Evolutionary conservation across 2,797 vertebrate genomes (phyloP).

Genomic region (Phalloptychus januarius): DNA sequence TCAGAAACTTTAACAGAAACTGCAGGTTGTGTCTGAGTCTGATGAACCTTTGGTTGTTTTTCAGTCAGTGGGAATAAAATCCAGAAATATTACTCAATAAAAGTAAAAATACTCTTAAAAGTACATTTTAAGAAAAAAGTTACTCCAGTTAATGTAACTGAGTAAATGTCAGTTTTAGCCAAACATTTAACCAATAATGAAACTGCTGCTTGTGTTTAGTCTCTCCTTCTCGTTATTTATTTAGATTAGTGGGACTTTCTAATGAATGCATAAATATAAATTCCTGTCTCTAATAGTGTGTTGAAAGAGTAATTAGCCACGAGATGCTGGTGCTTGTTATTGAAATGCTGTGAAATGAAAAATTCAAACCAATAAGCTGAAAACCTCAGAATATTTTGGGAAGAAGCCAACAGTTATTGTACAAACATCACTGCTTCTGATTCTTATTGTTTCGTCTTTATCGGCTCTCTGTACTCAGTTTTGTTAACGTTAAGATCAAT

Average conservation of each 20-base stretch:
- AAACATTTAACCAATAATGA: not conserved
- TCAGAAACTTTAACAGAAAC: too few species aligned
- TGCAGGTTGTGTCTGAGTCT: too few species aligned
- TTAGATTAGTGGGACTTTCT: not conserved
- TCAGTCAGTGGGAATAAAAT: too few species aligned
- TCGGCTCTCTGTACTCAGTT: not conserved
- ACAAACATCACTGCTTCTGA: not conserved
- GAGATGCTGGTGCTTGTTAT: not conserved
- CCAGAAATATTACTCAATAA: too few species aligned
- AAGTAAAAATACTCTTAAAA: too few species aligned
- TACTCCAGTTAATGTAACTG: too few species aligned
- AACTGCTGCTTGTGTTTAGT: not conserved
- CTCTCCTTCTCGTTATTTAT: conserved; percentile 1
- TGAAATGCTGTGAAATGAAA: not conserved
- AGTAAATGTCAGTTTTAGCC: too few species aligned
- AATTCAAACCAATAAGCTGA: not conserved
- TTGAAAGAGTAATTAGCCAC: not conserved
- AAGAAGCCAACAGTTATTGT: not conserved
- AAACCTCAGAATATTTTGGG: not conserved
- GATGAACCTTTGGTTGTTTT: too few species aligned
- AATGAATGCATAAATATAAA: not conserved
- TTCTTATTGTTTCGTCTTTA: not conserved
- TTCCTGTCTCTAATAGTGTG: not conserved
- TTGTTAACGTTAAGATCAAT: not conserved
- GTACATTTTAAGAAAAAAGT: too few species aligned